Conservation (phyloP, 64 coral and sea anemone genomes). For the Platygyra sinensis region DNA sequence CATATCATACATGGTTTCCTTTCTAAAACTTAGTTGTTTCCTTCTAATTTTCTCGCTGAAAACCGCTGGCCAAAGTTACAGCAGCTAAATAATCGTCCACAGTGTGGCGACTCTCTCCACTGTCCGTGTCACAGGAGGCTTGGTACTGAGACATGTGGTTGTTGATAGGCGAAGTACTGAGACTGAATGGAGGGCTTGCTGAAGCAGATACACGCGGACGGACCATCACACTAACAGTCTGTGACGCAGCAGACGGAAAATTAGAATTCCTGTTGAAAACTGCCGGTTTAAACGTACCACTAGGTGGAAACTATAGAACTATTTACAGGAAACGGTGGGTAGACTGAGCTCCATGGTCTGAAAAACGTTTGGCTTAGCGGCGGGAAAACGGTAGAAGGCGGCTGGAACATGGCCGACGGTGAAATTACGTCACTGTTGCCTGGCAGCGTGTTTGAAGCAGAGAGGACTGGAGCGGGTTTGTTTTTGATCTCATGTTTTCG, state of each 20-base stretch:
- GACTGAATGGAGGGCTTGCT: background rate
- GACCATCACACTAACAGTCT: background rate
- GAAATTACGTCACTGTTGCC: background rate
- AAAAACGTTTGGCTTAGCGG: background rate
- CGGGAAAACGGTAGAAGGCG: background rate
- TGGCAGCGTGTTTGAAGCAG: background rate
- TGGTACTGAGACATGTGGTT: background rate
- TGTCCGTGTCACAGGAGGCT: constrained; percentile 19
- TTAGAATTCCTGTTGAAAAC: background rate
- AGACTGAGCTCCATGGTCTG: background rate
- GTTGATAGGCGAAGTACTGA: background rate
- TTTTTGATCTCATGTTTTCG: constrained; percentile 65
- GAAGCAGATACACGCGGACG: background rate
- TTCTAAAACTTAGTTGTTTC: too few relatives aligned
- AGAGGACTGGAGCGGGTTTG: constrained; percentile 57
- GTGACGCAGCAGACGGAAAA: background rate
- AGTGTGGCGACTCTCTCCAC: constrained; percentile 26
- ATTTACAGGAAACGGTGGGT: background rate
- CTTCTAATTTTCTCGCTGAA: constrained; percentile 42
- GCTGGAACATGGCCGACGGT: background rate
- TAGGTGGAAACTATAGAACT: background rate
- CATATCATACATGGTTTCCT: too few relatives aligned
- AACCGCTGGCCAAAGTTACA: constrained; percentile 27
- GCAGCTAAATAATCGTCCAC: constrained; percentile 47
- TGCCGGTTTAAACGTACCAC: background rate